Conservation (phyloP, 2,888 invertebrate species). For the Pseudeuparius sepicola region DNA sequence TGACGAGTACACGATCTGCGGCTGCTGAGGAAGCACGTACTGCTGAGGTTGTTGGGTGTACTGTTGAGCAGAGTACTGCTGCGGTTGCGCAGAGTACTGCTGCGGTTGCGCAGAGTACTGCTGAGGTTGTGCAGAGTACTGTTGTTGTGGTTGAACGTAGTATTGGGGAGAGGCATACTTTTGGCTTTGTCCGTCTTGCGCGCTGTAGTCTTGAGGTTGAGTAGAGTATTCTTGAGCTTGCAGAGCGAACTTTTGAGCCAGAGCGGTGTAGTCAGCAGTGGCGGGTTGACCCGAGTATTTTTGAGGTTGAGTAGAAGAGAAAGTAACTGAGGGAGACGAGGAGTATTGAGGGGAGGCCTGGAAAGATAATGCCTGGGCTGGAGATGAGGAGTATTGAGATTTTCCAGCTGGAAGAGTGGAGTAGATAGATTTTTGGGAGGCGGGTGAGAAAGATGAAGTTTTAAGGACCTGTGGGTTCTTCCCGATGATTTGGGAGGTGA, state of each 20-base stretch:
- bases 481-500: constrained; percentile 31
- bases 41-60: constrained; percentile 15
- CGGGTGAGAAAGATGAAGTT: too few species aligned
- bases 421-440: too few species aligned
- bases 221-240: constrained; percentile 7
- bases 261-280: constrained; percentile 4
- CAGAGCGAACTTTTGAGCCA: neutral
- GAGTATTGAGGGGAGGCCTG: neutral
- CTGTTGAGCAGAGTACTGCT: constrained; percentile 17
- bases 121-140: constrained; percentile 17
- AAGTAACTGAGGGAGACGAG: too few species aligned
- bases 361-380: too few species aligned
- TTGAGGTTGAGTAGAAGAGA: neutral
- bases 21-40: constrained; percentile 19
- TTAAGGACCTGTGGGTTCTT: constrained; percentile 19
- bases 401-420: constrained; percentile 15
- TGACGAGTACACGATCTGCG: constrained; percentile 12
- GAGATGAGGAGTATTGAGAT: constrained; percentile 8
- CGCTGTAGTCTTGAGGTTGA: constrained; percentile 6
- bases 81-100: constrained; percentile 15
- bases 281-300: constrained; percentile 1
- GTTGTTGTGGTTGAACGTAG: constrained; percentile 17
- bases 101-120: constrained; percentile 16
- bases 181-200: neutral
- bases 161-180: constrained; percentile 14